A percentile compares a stretch with the other conserved stretches of the same genome.
phyloP scores from a whole-genome alignment of 2,797 vertebrate species.

The Margarornis squamiger region DNA sequence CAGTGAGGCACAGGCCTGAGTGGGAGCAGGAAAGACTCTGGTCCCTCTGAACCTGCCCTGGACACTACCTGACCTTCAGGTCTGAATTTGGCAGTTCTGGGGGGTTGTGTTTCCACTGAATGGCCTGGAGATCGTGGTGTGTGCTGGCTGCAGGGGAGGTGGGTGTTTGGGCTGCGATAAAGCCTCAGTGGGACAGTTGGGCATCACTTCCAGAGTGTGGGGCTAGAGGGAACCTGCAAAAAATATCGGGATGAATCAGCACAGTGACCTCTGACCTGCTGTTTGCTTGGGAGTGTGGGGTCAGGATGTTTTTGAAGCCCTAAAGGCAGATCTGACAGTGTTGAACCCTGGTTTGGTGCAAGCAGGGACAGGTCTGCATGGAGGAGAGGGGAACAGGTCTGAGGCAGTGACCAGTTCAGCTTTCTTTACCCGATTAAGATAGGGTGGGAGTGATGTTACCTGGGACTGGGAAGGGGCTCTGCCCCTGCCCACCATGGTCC shows the following conservation, averaged over 20 bases:
- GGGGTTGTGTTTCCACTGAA: not conserved
- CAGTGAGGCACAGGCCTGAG: not conserved
- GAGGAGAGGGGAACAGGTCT: not conserved
- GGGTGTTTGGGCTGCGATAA: not conserved
- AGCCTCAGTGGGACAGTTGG: not conserved
- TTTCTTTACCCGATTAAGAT: not conserved
- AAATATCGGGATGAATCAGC: not conserved
- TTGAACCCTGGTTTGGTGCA: not conserved
- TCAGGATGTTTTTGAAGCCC: not conserved
- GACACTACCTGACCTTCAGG: not conserved
- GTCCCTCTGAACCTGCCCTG: not conserved
- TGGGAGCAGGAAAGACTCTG: not conserved
- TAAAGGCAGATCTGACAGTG: not conserved
- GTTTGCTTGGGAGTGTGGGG: fast-evolving
- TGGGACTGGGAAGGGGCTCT: not conserved
- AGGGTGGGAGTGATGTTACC: fast-evolving
- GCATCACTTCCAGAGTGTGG: fast-evolving
- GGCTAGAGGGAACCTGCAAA: not conserved
- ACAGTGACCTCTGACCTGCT: not conserved
- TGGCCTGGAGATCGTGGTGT: fast-evolving
- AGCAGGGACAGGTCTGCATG: fast-evolving
- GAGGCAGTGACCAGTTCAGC: not conserved
- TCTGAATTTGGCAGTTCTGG: not conserved
- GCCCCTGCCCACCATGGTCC: not conserved
- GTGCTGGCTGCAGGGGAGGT: not conserved